phyloP scores from a whole-genome alignment of 2,113 vertebrate genomes.

The Aplodontia rufa region DNA sequence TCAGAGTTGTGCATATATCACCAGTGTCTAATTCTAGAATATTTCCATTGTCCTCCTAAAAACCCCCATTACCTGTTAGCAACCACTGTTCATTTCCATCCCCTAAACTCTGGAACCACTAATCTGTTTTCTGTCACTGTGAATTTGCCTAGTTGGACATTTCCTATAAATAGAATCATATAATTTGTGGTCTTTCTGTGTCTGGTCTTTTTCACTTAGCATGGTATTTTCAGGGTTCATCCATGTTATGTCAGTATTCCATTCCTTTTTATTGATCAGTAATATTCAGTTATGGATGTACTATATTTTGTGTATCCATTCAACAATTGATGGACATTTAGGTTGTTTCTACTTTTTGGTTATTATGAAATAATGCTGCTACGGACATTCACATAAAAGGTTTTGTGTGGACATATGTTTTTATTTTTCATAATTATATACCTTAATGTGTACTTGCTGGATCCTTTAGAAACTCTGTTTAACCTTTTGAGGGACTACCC shows the following conservation, averaged over 20 bases:
- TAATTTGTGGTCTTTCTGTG: neutral
- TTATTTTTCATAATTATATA: conserved; percentile 13
- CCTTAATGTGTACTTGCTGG: neutral
- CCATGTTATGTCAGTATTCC: neutral
- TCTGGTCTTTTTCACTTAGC: neutral
- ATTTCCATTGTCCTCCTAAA: neutral
- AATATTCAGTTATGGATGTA: neutral
- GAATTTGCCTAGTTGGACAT: neutral
- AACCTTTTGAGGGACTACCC: neutral
- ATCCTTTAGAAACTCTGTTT: neutral
- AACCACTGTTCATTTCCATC: neutral
- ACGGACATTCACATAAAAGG: neutral
- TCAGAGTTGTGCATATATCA: neutral
- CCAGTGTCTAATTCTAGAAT: neutral
- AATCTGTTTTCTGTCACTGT: neutral
- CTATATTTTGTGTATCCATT: neutral
- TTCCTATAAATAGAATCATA: neutral
- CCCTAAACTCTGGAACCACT: neutral
- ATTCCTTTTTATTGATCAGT: conserved; percentile 39
- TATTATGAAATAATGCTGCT: conserved; percentile 21
- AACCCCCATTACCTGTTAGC: neutral
- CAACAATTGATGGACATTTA: neutral
- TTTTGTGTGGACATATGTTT: neutral
- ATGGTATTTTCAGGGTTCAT: neutral
- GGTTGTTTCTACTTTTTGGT: conserved; percentile 10